These are phyloP conservation scores for Hiodon tergisus DNA, from an alignment of 2,113 vertebrate species.

Conservation along the genomic window DNA sequence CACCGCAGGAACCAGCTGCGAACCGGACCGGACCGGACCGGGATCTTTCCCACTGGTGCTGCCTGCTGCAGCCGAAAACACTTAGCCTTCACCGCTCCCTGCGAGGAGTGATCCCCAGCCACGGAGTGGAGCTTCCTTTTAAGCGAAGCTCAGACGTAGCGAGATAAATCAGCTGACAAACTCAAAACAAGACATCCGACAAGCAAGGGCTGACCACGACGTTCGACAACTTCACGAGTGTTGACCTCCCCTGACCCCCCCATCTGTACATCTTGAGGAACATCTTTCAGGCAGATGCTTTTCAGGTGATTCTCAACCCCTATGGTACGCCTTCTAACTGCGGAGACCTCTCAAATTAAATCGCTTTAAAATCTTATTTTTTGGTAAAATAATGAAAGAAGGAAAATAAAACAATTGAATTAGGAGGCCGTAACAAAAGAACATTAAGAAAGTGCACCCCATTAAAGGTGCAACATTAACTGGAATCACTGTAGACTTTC, in stretches of 20 bases:
- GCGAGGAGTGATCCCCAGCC: neutral
- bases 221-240: conserved; percentile 32
- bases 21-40: neutral
- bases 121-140: conserved; percentile 1
- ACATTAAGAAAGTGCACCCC: too few species aligned
- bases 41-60: neutral
- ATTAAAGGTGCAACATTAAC: too few species aligned
- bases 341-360: neutral
- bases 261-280: conserved; percentile 27
- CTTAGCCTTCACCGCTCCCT: neutral
- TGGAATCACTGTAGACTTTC: too few species aligned
- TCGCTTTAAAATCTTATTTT: neutral
- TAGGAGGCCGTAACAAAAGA: neutral
- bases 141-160: neutral
- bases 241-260: conserved; percentile 22
- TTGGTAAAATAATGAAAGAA: conserved; percentile 13
- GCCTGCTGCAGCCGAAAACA: neutral
- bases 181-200: conserved; percentile 43
- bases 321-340: neutral
- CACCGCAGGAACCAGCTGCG: neutral
- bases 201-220: conserved; percentile 26
- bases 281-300: conserved; percentile 41
- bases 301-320: conserved; percentile 14
- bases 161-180: conserved; percentile 33
- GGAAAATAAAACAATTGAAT: neutral